Evolutionary conservation across 2,888 invertebrate species (phyloP), one percentile per base, ranked within the genome.

Genomic region (Habrosyne pyritoides): DNA sequence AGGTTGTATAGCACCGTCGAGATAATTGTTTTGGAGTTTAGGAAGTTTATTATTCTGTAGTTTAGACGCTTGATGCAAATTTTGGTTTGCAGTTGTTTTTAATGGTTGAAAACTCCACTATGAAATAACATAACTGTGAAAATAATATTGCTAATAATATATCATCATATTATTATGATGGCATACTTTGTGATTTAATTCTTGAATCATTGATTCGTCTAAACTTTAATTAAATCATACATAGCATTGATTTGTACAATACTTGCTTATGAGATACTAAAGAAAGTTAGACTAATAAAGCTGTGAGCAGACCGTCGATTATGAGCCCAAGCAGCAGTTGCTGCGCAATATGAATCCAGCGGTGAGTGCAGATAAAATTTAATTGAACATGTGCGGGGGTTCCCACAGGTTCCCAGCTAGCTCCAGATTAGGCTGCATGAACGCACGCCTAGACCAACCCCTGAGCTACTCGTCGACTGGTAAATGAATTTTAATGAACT

Each of bases 301-400:
- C 18, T 6, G 28, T 28, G 26, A n/a, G 26, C 7, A 49, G 24
- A 49, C 24, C 28, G n/a, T n/a, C 49, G 8, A 49, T 14, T 49
- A 28, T 21, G 48, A 6, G 12, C 1, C 48, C 42, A 42, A 42
- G 8, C 8, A 42, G 42, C 42, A 42, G 6, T 42, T 48, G 24
- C 28, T 24, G 24, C 63, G 66, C 71, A 69, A 67, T 71, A 71
- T 73, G 68, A 73, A 71, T 67, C 61, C 67, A 28, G 52, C 55
- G 54, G 62, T 53, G 60, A 63, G 66, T 65, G 69, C 67, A 69
- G 73, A 75, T 75, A 75, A 77, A 73, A 82, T 84, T 82, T 80
- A 84, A 86, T 86, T 81, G 83, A 82, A 84, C 83, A 81, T 77
- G 76, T 84, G 83, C 73, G 62, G 61, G 52, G 65, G 69, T 77